These are phyloP conservation scores for Halcyon leucocephala DNA, from an alignment of 2,797 vertebrate genomes.

Conservation along the genomic window DNA sequence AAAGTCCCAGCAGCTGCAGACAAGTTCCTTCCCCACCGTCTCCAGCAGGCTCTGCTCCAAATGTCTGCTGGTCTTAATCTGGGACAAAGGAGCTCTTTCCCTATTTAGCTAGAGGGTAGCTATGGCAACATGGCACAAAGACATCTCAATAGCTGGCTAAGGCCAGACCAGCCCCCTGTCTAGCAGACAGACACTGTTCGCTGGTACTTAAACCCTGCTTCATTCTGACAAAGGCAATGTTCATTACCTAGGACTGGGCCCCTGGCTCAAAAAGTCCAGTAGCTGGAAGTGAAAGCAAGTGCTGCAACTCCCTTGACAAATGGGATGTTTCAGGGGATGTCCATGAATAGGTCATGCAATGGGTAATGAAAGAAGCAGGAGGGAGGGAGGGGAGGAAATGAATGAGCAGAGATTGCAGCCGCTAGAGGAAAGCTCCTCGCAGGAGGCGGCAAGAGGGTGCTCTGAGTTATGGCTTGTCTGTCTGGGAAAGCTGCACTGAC, in stretches of 20 bases:
- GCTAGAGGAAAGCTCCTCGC: background rate
- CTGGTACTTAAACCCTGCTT: slow-evolving; percentile 15
- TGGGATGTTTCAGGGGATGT: background rate
- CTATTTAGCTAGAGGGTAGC: slow-evolving; percentile 55
- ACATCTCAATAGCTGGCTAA: slow-evolving; percentile 52
- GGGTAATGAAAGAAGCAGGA: background rate
- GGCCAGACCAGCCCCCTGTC: slow-evolving; percentile 8
- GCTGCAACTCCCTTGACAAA: background rate
- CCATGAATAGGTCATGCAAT: slow-evolving; percentile 21
- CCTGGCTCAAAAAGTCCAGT: slow-evolving; percentile 1
- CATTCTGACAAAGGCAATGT: slow-evolving; percentile 6
- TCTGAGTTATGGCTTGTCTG: slow-evolving; percentile 44
- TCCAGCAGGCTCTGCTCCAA: slow-evolving; percentile 16
- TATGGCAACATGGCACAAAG: slow-evolving; percentile 68
- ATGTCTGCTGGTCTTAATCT: slow-evolving; percentile 48
- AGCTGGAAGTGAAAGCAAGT: background rate
- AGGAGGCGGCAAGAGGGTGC: background rate
- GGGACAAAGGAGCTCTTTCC: slow-evolving; percentile 65
- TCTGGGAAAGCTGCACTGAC: slow-evolving; percentile 39
- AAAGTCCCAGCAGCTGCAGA: background rate
- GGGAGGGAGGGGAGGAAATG: slow-evolving; percentile 12
- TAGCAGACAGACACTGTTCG: slow-evolving; percentile 8
- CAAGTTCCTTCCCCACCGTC: background rate
- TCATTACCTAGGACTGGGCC: slow-evolving; percentile 27
- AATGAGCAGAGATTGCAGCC: background rate